Evolutionary conservation across 2,113 vertebrate species (phyloP).

Genomic region (Nestor notabilis): DNA sequence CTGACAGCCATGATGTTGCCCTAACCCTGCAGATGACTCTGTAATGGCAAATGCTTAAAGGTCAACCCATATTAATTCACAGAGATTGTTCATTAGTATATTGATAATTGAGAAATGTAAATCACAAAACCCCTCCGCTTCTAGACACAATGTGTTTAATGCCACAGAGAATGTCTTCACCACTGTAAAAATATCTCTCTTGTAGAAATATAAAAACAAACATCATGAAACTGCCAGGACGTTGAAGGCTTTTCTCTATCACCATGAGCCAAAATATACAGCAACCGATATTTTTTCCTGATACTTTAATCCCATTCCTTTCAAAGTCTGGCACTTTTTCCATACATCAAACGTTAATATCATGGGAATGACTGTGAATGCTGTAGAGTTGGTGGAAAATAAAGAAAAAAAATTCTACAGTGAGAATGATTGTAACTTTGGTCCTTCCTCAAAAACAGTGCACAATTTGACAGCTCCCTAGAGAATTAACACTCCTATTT

Average conservation of each 20-base stretch:
- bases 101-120: not conserved
- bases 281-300: not conserved
- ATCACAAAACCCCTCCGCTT: accelerated
- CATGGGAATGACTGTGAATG: not conserved
- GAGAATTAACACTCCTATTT: not conserved
- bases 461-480: not conserved
- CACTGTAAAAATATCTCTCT: not conserved
- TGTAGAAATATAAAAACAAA: conserved; percentile 19
- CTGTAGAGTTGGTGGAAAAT: not conserved
- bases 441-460: not conserved
- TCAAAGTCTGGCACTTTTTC: conserved; percentile 34
- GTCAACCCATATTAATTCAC: not conserved
- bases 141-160: not conserved
- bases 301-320: conserved; percentile 39
- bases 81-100: not conserved
- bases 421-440: not conserved
- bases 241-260: not conserved
- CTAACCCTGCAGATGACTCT: not conserved
- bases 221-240: not conserved
- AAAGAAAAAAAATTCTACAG: not conserved
- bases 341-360: conserved; percentile 20
- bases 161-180: not conserved
- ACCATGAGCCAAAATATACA: not conserved
- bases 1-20: accelerated
- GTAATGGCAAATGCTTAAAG: not conserved